phyloP scores from a whole-genome alignment of 2,888 invertebrate genomes.

The Tromatobia lineatoria region DNA sequence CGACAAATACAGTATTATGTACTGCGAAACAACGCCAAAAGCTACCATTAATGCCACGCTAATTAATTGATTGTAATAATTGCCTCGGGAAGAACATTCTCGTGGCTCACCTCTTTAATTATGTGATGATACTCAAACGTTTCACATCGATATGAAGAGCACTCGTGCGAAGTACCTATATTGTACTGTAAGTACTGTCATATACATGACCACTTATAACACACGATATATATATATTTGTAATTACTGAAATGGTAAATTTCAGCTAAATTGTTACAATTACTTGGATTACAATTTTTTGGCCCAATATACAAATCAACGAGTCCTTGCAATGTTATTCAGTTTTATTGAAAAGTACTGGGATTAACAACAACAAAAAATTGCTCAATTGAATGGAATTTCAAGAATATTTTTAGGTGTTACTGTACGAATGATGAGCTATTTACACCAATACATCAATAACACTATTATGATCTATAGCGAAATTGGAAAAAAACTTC shows the following conservation, averaged over 20 bases:
- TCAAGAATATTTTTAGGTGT: no score
- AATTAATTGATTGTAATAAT: conserved; percentile 52
- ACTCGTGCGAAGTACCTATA: background rate
- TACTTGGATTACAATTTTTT: no score
- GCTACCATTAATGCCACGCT: conserved; percentile 13
- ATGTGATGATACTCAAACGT: conserved; percentile 7
- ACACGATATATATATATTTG: background rate
- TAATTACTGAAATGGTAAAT: background rate
- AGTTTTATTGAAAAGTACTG: no score
- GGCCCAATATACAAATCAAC: no score
- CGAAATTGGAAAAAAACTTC: no score
- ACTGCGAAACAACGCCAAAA: conserved; percentile 5
- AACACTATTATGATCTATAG: no score
- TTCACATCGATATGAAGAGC: background rate
- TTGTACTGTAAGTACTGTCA: background rate
- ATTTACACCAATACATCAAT: no score
- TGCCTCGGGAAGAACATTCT: conserved; percentile 28
- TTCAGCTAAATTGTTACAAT: background rate
- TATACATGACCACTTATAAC: background rate
- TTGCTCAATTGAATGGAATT: no score
- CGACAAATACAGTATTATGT: conserved; percentile 12
- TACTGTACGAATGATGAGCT: no score
- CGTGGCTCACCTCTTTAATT: conserved; percentile 38
- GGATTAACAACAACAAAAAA: no score
- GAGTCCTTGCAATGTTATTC: no score